phyloP scores from a whole-genome alignment of 2,797 vertebrate species.

The Enteromius anoplus region DNA sequence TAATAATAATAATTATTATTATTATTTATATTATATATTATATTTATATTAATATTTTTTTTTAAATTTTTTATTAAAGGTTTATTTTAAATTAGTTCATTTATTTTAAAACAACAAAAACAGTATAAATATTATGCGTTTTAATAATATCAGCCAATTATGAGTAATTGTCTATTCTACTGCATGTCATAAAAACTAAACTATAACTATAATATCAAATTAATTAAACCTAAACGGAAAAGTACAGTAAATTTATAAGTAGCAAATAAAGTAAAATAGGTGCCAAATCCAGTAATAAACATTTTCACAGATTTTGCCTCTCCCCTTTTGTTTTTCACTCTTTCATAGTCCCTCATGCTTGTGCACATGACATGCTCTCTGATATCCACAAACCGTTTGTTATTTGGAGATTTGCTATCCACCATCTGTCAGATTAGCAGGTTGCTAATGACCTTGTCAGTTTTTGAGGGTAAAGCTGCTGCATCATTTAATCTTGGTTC shows the following conservation, averaged over 20 bases:
- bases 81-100: neutral
- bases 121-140: neutral
- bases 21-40: no score
- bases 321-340: neutral
- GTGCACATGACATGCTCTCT: constrained; percentile 1
- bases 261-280: neutral
- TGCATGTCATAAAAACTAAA: neutral
- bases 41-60: no score
- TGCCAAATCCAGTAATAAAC: neutral
- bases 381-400: constrained; percentile 11
- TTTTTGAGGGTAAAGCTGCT: constrained; percentile 44
- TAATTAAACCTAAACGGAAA: neutral
- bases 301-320: neutral
- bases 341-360: constrained; percentile 1
- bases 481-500: constrained; percentile 56
- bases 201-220: neutral
- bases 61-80: no score
- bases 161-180: neutral
- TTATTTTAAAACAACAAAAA: neutral
- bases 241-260: neutral
- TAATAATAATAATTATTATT: no score
- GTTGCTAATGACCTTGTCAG: constrained; percentile 57
- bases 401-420: constrained; percentile 58
- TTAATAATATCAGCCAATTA: neutral
- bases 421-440: constrained; percentile 58